Base-by-base conservation (phyloP, 2,113 vertebrate genomes). In the Hystrix cristata region DNA sequence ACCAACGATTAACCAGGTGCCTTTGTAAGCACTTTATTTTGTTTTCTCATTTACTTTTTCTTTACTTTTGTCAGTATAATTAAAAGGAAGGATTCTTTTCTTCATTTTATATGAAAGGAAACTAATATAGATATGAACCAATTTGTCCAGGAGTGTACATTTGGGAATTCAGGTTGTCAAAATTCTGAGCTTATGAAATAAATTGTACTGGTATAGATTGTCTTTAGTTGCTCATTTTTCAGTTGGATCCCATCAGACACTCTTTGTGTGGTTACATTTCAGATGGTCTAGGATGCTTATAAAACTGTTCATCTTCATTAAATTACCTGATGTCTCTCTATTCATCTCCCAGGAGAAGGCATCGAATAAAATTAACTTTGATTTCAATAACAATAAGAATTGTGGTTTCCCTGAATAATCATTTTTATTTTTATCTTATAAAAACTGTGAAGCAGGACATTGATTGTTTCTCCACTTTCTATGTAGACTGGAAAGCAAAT, bases 391-490 rank as follows among this genome's bases (percentile, higher is more conserved):
- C n/a, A 46, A 18, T 38, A 64, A 84, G n/a, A 80, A 64, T 80
- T 81, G 64, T 43, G 18, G 1, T 84, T 93, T 94, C 90, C 29
- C 51, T 91, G 60, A 78, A 93, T 72, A 89, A 91, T 4, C 43
- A 16, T 89, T 86, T 93, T 76, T 67, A 91, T 93, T 95, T 94
- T 89, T 67, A 69, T 79, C 43, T 67, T 87, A 69, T 38, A 29
- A 19, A 91, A 76, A 48, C 21, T 57, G 21, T 72, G 9, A 84
- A 14, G n/a, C 5, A 43, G 23, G n/a, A 5, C 27, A 62, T 7
- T 59, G 60, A 78, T 64, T 83, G 8, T 34, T 8, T 74, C 96
- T 82, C 46, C 43, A 57, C 84, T 91, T 92, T 72, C 67, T 6
- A 0, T 60, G 25, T 55, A 78, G 65, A 16, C 18, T 46, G 10